These are phyloP conservation scores for Synanthedon formicaeformis DNA, from an alignment of 2,888 invertebrate genomes.

Conservation along the genomic window DNA sequence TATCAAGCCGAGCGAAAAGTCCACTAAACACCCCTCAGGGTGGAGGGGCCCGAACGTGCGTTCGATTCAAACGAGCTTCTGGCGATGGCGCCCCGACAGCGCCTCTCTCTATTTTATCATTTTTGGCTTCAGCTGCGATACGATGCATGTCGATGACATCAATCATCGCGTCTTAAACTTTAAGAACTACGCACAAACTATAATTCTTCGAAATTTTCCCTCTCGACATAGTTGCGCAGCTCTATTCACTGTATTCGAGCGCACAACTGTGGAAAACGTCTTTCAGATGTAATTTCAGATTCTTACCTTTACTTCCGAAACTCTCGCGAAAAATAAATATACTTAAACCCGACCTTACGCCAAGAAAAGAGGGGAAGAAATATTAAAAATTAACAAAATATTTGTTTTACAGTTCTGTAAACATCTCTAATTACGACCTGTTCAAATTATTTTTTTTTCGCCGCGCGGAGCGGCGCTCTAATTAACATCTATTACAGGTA, in stretches of 20 bases:
- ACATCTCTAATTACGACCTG: constrained; percentile 70
- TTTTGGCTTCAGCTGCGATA: constrained; percentile 11
- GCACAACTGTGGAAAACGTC: constrained; percentile 16
- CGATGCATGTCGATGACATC: constrained; percentile 16
- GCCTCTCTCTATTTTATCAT: constrained; percentile 31
- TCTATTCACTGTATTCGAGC: background rate
- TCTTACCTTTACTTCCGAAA: constrained; percentile 42
- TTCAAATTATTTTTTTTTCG: constrained; percentile 64
- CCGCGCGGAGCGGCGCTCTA: constrained; percentile 50
- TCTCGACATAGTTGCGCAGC: too few species aligned
- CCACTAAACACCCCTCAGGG: constrained; percentile 61
- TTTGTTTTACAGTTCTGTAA: constrained; percentile 68
- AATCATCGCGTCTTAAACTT: constrained; percentile 2
- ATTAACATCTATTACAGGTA: constrained; percentile 70
- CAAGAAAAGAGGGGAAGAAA: constrained; percentile 48
- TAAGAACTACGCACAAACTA: background rate
- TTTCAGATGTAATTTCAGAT: constrained; percentile 59
- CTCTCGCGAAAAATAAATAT: constrained; percentile 59
- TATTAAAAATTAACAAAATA: constrained; percentile 68
- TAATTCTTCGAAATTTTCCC: too few species aligned
- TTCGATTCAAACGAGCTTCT: constrained; percentile 65
- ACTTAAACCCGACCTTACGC: constrained; percentile 60
- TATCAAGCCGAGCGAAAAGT: constrained; percentile 68
- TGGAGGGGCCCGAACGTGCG: constrained; percentile 60
- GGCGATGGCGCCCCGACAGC: constrained; percentile 27